These are phyloP conservation scores for Gryon sp. DNA, from an alignment of 1,140 invertebrate genomes.

Conservation along the genomic window DNA sequence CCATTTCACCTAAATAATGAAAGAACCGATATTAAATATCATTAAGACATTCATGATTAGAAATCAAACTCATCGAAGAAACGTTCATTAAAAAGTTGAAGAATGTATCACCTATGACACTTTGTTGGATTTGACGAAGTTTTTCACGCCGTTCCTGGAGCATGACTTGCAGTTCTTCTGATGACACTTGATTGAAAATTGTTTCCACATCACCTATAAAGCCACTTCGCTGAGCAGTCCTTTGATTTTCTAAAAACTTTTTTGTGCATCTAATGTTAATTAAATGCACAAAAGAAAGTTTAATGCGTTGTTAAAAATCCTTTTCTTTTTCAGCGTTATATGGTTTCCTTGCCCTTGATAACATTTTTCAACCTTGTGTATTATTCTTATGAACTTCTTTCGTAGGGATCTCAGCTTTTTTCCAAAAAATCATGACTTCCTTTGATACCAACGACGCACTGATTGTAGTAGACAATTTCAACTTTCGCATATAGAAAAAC, in stretches of 20 bases:
- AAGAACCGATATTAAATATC: too few species aligned
- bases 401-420: conserved; percentile 18
- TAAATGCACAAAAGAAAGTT: not conserved
- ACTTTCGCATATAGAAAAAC: too few species aligned
- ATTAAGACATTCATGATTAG: too few species aligned
- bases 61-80: too few species aligned
- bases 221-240: not conserved
- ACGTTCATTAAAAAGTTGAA: not conserved
- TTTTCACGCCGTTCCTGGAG: not conserved
- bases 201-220: not conserved
- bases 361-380: conserved; percentile 16
- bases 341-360: conserved; percentile 1
- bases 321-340: conserved; percentile 13
- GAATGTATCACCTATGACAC: not conserved
- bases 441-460: too few species aligned
- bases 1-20: too few species aligned
- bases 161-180: not conserved
- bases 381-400: conserved; percentile 10
- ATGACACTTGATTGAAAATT: too few species aligned
- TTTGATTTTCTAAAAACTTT: conserved; percentile 20
- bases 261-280: not conserved
- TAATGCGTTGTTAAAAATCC: not conserved
- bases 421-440: conserved; percentile 33
- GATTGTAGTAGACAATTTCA: too few species aligned
- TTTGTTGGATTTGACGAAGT: not conserved